Evolutionary conservation across 1,140 invertebrate genomes (phyloP).

Genomic region (Platyscapa corneri): DNA sequence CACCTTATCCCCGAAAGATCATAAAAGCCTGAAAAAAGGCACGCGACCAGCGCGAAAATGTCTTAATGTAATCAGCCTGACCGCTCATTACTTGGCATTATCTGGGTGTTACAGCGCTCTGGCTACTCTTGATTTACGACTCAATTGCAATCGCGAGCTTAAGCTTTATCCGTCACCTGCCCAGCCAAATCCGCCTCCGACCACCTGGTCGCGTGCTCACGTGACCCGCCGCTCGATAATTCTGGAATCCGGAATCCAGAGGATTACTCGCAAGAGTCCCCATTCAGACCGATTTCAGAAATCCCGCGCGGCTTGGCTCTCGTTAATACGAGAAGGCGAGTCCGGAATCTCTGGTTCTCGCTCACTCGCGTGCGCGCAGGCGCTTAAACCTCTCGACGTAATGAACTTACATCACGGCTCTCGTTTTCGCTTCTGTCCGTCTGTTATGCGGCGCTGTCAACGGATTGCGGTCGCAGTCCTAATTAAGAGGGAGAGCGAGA

Average conservation of each 20-base stretch:
- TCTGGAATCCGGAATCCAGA: constrained; percentile 53
- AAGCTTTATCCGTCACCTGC: constrained; percentile 47
- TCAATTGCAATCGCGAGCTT: neutral
- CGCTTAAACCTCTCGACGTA: neutral
- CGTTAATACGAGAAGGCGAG: neutral
- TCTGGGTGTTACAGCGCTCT: neutral
- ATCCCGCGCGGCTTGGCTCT: neutral
- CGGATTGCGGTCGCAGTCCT: neutral
- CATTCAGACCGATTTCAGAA: neutral
- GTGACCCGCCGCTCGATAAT: constrained; percentile 43
- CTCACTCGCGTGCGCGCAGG: neutral
- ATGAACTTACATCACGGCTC: neutral
- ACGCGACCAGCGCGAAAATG: constrained; percentile 2
- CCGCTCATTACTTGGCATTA: constrained; percentile 42
- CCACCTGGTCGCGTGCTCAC: constrained; percentile 2
- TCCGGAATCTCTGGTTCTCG: neutral
- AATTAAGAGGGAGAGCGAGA: constrained; percentile 26
- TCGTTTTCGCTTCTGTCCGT: neutral
- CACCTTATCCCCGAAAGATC: neutral
- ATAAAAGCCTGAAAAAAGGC: constrained; percentile 7
- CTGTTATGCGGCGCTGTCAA: neutral
- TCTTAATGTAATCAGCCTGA: constrained; percentile 20
- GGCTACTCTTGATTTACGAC: constrained; percentile 33
- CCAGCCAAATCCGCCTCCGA: neutral
- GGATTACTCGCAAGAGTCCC: neutral